Conservation (phyloP, 2,113 vertebrate genomes). For the Chamaetylas fuelleborni region DNA sequence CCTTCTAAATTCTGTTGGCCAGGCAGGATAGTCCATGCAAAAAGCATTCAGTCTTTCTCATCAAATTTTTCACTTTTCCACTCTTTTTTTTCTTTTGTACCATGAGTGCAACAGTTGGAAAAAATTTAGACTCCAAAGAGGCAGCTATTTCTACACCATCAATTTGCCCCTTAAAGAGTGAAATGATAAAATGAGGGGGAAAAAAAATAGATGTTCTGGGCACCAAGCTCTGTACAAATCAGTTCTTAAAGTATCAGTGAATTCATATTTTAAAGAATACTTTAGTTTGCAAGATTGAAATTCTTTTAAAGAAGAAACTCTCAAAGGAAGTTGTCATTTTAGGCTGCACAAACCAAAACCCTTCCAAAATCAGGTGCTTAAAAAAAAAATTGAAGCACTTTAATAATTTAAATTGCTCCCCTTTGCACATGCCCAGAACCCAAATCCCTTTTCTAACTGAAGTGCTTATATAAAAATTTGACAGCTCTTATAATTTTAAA, state of each 20-base stretch:
- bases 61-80: background rate
- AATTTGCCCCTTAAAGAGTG: constrained; percentile 61
- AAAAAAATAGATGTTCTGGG: constrained; percentile 43
- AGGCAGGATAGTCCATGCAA: background rate
- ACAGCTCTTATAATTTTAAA: constrained; percentile 89
- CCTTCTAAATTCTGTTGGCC: background rate
- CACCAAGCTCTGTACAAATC: constrained; percentile 63
- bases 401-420: constrained; percentile 82
- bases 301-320: constrained; percentile 64
- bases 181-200: constrained; percentile 56
- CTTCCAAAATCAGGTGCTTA: constrained; percentile 81
- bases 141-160: constrained; percentile 54
- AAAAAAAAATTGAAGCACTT: constrained; percentile 74
- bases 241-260: constrained; percentile 64
- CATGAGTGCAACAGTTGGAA: constrained; percentile 18
- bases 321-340: constrained; percentile 76
- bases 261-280: constrained; percentile 63
- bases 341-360: constrained; percentile 72
- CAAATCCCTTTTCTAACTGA: constrained; percentile 82
- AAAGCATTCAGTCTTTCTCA: background rate
- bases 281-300: constrained; percentile 55
- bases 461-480: constrained; percentile 88
- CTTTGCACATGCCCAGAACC: constrained; percentile 80
- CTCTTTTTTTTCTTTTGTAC: background rate
- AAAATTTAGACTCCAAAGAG: constrained; percentile 52